Percentiles rank a stretch among this genome's conserved stretches.
phyloP scores from a whole-genome alignment of 2,888 invertebrate genomes.

The Drosophila melanocephala region DNA sequence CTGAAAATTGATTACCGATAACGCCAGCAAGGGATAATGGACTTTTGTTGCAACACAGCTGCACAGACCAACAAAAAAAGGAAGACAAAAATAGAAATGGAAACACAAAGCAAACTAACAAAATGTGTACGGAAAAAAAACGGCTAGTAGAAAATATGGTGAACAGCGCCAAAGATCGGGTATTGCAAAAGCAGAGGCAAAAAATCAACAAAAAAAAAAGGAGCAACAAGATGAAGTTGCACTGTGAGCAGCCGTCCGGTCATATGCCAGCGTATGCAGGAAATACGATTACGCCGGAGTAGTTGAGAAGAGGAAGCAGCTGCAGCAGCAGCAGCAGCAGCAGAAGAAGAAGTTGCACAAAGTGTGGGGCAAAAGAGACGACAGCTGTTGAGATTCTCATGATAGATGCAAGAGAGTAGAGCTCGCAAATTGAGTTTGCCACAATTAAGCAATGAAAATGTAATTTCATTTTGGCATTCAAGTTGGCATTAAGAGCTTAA shows the following conservation, averaged over 20 bases:
- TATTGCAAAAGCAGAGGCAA: slow-evolving; percentile 39
- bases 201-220: slow-evolving; percentile 26
- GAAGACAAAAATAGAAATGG: slow-evolving; percentile 7
- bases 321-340: background rate
- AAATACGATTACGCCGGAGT: slow-evolving; percentile 58
- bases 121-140: background rate
- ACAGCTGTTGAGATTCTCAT: slow-evolving; percentile 41
- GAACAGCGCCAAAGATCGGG: slow-evolving; percentile 57
- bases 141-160: slow-evolving; percentile 32
- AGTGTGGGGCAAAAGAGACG: slow-evolving; percentile 20
- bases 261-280: slow-evolving; percentile 31
- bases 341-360: background rate
- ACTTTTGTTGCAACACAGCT: slow-evolving; percentile 68
- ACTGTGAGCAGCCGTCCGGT: slow-evolving; percentile 10
- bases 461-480: slow-evolving; percentile 1
- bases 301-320: slow-evolving; percentile 14
- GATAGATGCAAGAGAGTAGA: background rate
- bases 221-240: slow-evolving; percentile 24
- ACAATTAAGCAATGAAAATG: background rate
- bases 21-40: slow-evolving; percentile 77
- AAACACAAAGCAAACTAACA: slow-evolving; percentile 17
- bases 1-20: slow-evolving; percentile 79
- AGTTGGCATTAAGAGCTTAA: background rate
- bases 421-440: slow-evolving; percentile 19
- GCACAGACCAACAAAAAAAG: slow-evolving; percentile 29